Evolutionary conservation across 2,797 vertebrate species (phyloP).

Genomic region (Poliocrania exsul): DNA sequence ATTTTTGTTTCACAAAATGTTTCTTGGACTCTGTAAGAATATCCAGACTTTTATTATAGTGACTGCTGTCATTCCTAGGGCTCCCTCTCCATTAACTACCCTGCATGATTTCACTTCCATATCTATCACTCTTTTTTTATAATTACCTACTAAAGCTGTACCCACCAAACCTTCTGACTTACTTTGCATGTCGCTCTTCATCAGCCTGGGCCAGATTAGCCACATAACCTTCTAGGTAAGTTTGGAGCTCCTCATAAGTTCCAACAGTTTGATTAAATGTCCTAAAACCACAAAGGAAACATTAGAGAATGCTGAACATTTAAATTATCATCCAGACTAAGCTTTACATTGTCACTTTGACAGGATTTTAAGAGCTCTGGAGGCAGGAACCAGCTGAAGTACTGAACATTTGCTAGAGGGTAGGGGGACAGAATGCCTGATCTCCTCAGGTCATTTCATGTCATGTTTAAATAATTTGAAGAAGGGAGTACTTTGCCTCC

Average conservation of each 20-base stretch:
- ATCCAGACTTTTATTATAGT: background rate
- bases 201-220: conserved; percentile 87
- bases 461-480: background rate
- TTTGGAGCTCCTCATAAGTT: conserved; percentile 92
- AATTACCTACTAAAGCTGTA: background rate
- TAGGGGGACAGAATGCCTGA: background rate
- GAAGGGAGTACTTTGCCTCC: background rate
- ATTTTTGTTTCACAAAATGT: background rate
- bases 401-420: background rate
- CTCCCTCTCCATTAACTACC: background rate
- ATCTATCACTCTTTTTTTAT: background rate
- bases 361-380: background rate
- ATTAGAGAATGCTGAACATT: background rate
- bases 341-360: background rate
- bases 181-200: conserved; percentile 89
- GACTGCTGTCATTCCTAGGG: background rate
- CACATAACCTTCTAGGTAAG: conserved; percentile 91
- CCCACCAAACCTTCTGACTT: conserved; percentile 44
- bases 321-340: background rate
- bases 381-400: background rate
- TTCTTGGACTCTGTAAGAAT: background rate
- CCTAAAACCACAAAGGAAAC: conserved; percentile 62
- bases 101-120: background rate
- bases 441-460: background rate
- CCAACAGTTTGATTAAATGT: conserved; percentile 94